These are phyloP conservation scores for Drosophila pandora DNA, from an alignment of 1,140 invertebrate species.

Conservation along the genomic window DNA sequence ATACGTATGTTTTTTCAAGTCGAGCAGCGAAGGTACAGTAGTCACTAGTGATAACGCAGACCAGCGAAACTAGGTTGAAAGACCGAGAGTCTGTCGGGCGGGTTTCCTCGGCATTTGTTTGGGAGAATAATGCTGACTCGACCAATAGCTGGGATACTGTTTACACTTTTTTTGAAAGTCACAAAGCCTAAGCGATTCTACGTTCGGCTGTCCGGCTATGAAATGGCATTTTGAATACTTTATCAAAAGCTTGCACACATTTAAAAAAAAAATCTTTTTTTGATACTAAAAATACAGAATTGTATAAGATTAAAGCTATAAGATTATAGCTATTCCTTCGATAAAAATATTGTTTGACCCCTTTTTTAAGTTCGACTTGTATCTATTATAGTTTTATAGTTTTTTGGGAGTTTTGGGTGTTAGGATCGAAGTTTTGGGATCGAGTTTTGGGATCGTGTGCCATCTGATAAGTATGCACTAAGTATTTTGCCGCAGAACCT, in stretches of 20 bases:
- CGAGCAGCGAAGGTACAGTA: too few species aligned
- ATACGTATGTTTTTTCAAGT: too few species aligned
- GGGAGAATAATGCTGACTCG: conserved; percentile 18
- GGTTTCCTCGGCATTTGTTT: not conserved
- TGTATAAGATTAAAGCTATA: not conserved
- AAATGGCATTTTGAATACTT: conserved; percentile 13
- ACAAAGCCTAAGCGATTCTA: conserved; percentile 5
- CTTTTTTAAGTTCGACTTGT: too few species aligned
- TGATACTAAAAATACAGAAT: not conserved
- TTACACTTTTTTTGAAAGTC: conserved; percentile 15
- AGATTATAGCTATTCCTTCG: not conserved
- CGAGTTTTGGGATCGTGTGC: not conserved
- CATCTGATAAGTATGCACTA: not conserved
- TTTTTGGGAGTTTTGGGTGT: not conserved
- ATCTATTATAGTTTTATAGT: too few species aligned
- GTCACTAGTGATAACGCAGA: conserved; percentile 10
- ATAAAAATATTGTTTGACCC: too few species aligned
- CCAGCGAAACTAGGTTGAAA: not conserved
- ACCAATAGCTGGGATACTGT: conserved; percentile 1
- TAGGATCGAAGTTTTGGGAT: too few species aligned
- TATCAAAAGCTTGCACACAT: conserved; percentile 8
- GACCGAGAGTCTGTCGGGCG: not conserved
- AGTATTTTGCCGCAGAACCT: not conserved
- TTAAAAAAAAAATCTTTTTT: not conserved
- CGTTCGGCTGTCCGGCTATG: conserved; percentile 11